These are phyloP conservation scores for Catostomus latipinnis DNA, from an alignment of 2,797 vertebrate species.

Conservation along the genomic window DNA sequence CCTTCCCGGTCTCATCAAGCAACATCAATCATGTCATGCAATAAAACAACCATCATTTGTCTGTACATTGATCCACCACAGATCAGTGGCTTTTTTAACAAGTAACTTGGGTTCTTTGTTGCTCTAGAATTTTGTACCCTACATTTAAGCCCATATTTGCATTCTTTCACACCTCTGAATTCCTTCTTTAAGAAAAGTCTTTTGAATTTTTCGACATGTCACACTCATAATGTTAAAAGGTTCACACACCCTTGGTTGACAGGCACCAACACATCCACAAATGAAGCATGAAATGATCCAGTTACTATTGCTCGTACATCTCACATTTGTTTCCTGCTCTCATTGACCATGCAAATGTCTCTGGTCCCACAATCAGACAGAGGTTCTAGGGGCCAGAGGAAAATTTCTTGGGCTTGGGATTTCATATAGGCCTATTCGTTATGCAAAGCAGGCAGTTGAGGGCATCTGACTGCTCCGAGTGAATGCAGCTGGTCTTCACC, in stretches of 20 bases:
- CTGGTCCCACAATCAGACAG: background rate
- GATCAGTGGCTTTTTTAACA: background rate
- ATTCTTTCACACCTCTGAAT: background rate
- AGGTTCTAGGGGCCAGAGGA: background rate
- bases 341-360: conserved; percentile 52
- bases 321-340: conserved; percentile 28
- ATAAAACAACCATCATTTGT: background rate
- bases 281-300: conserved; percentile 34
- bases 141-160: background rate
- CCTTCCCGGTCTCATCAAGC: conserved; percentile 59
- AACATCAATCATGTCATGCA: conserved; percentile 61
- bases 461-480: conserved; percentile 60
- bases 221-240: conserved; percentile 14
- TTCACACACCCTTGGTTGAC: conserved; percentile 26
- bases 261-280: conserved; percentile 35
- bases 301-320: conserved; percentile 54
- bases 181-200: background rate
- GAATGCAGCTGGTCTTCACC: conserved; percentile 46
- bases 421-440: no score
- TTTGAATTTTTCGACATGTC: conserved; percentile 11
- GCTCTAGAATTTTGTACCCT: background rate
- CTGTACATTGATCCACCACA: conserved; percentile 9
- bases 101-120: background rate
- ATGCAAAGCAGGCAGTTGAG: conserved; percentile 64
- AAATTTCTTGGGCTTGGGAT: no score